Conservation (phyloP, 35 echinoderm and acorn worm species). For the Lytechinus variegatus region DNA sequence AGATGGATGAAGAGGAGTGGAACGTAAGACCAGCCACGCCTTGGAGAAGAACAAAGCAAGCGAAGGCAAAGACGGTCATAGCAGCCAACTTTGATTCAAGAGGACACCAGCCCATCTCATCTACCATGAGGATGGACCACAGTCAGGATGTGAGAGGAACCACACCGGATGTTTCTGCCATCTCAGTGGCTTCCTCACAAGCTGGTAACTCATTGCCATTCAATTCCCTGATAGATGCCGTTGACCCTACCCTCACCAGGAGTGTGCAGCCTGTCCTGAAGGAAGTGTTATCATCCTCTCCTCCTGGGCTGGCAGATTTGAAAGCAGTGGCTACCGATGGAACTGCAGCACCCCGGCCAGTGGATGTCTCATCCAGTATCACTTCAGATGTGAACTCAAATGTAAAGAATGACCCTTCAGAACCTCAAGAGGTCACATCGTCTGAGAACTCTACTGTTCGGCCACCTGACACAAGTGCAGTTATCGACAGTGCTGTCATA, state of each 20-base stretch:
- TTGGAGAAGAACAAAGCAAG: constrained; percentile 32
- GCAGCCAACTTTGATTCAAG: background rate
- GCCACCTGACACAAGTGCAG: background rate
- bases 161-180: constrained; percentile 11
- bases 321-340: background rate
- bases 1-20: constrained; percentile 41
- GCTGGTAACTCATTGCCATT: background rate
- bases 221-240: background rate
- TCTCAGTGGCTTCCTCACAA: background rate
- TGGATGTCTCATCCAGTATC: background rate
- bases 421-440: background rate
- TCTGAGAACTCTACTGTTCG: background rate
- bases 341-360: background rate
- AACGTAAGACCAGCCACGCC: constrained; percentile 39
- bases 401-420: background rate
- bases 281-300: background rate
- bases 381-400: background rate
- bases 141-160: background rate
- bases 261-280: background rate
- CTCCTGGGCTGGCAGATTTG: background rate
- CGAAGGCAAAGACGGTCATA: background rate
- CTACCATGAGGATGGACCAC: constrained; percentile 9
- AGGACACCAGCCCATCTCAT: background rate
- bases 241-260: background rate
- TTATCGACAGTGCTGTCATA: background rate